Evolutionary conservation across 2,888 invertebrate species (phyloP).

Genomic region (Cantharis flavilabris): DNA sequence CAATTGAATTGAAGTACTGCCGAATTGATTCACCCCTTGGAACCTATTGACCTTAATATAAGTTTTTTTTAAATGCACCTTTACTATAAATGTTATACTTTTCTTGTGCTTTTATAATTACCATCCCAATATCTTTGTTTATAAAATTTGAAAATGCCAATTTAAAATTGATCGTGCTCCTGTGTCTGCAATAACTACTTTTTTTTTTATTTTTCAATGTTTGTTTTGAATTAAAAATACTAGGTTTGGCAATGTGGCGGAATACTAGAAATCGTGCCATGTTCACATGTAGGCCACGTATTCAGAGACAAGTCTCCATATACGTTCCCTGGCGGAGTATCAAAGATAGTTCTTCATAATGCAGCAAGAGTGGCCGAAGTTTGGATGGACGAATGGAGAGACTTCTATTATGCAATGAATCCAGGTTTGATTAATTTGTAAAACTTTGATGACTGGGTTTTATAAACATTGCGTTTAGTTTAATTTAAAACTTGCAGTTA

Average conservation of each 20-base stretch:
- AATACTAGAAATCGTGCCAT: slow-evolving; percentile 91
- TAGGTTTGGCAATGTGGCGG: slow-evolving; percentile 98
- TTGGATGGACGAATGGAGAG: slow-evolving; percentile 99
- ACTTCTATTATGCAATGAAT: slow-evolving; percentile 99
- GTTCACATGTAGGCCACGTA: slow-evolving; percentile 96
- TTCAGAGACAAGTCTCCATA: slow-evolving; percentile 98
- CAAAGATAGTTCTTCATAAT: slow-evolving; percentile 96
- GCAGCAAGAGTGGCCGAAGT: slow-evolving; percentile 98
- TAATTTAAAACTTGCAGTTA: not conserved
- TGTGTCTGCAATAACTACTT: slow-evolving; percentile 21
- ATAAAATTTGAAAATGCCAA: not conserved
- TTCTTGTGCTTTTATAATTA: not conserved
- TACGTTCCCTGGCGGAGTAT: slow-evolving; percentile 98
- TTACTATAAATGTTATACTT: not conserved
- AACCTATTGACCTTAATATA: too few species aligned
- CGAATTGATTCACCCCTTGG: not conserved
- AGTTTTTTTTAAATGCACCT: not conserved
- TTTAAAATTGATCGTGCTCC: slow-evolving; percentile 7
- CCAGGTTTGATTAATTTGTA: slow-evolving; percentile 74
- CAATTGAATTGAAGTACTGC: not conserved
- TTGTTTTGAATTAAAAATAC: slow-evolving; percentile 20
- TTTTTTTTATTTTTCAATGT: not conserved
- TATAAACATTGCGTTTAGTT: slow-evolving; percentile 6
- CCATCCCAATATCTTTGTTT: not conserved
- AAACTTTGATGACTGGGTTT: slow-evolving; percentile 59